Evolutionary conservation across 2,888 invertebrate species (phyloP).

Genomic region (Iselma pallidipennis): DNA sequence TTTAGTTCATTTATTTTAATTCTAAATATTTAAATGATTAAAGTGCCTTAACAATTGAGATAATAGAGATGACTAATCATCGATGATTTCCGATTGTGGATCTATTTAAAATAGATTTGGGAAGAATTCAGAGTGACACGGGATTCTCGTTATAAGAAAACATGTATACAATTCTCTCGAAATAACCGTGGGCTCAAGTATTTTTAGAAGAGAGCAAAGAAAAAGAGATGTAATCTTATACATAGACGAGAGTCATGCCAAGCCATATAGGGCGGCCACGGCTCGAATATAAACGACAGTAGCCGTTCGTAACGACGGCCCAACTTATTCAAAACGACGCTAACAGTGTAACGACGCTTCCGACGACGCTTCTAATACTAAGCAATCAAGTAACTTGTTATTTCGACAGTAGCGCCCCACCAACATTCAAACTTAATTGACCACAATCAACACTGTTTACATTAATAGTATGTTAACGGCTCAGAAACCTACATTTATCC

Average conservation of each 20-base stretch:
- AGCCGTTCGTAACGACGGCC: slow-evolving; percentile 40
- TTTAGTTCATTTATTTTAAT: too few relatives aligned
- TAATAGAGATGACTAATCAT: not conserved
- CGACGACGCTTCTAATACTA: not conserved
- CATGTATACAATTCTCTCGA: slow-evolving; percentile 54
- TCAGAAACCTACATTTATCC: slow-evolving; percentile 36
- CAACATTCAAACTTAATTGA: slow-evolving; percentile 31
- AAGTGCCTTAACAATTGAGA: not conserved
- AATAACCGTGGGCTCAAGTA: slow-evolving; percentile 54
- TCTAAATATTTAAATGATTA: too few relatives aligned
- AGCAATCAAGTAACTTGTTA: slow-evolving; percentile 2
- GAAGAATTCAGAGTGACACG: slow-evolving; percentile 39
- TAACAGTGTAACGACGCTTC: slow-evolving; percentile 7
- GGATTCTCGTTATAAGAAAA: slow-evolving; percentile 53
- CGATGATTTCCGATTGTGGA: not conserved
- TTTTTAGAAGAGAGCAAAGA: slow-evolving; percentile 56
- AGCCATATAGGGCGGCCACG: slow-evolving; percentile 57
- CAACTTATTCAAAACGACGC: slow-evolving; percentile 13
- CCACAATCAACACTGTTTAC: slow-evolving; percentile 43
- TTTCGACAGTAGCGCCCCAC: slow-evolving; percentile 30
- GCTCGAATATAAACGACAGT: slow-evolving; percentile 49
- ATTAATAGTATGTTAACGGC: slow-evolving; percentile 38
- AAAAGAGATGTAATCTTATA: slow-evolving; percentile 58
- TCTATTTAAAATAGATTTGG: not conserved
- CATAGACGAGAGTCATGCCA: slow-evolving; percentile 54